These are phyloP conservation scores for Lophotriccus pileatus DNA, from an alignment of 2,797 vertebrate genomes.

Conservation along the genomic window DNA sequence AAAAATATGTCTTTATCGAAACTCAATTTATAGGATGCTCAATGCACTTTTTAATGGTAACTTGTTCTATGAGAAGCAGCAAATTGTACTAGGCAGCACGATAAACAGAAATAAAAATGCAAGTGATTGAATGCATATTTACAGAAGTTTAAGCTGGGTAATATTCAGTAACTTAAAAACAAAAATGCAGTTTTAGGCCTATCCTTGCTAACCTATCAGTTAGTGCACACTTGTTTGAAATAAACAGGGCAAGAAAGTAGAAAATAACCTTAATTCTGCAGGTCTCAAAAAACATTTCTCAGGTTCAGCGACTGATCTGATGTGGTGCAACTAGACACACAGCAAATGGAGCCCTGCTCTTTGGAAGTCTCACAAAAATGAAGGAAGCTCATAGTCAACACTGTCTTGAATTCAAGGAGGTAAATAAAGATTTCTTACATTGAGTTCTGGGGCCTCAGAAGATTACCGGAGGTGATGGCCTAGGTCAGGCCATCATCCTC, in stretches of 20 bases:
- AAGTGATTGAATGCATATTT: background rate
- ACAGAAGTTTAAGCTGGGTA: background rate
- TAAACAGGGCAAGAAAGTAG: background rate
- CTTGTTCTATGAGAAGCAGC: background rate
- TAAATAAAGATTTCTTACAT: background rate
- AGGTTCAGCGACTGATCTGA: background rate
- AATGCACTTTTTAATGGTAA: background rate
- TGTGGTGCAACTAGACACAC: fast-evolving
- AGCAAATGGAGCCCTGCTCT: background rate
- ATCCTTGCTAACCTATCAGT: background rate
- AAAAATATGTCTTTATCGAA: background rate
- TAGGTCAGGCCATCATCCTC: fast-evolving
- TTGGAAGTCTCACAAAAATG: background rate
- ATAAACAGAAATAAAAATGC: background rate
- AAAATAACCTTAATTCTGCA: background rate
- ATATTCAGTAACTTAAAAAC: background rate
- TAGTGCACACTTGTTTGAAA: background rate
- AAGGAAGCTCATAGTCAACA: background rate
- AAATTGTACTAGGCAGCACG: background rate
- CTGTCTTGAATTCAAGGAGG: background rate
- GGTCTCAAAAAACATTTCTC: background rate
- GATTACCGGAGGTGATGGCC: background rate
- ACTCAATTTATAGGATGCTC: background rate
- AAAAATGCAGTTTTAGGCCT: background rate
- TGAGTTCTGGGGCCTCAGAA: background rate